Evolutionary conservation across 2,797 vertebrate species (phyloP).

Genomic region (Sebastes elongatus): DNA sequence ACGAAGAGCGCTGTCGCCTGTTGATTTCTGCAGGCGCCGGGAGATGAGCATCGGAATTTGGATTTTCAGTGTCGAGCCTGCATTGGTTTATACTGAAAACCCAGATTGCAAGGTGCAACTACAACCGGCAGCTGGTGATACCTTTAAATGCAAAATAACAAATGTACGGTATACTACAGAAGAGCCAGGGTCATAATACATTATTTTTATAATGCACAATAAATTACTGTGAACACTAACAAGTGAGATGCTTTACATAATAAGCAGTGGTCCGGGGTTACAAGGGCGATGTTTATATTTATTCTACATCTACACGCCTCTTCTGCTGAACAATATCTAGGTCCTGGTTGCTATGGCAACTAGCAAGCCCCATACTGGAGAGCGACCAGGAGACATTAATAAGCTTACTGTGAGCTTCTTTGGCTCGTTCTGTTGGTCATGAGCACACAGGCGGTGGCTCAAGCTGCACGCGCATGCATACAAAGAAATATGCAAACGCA

Average conservation of each 20-base stretch:
- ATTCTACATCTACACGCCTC: slow-evolving; percentile 41
- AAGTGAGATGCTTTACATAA: slow-evolving; percentile 10
- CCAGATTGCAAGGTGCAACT: neutral
- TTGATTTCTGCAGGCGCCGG: slow-evolving; percentile 43
- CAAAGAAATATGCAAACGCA: neutral
- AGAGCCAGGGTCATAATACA: too few species aligned
- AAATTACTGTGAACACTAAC: neutral
- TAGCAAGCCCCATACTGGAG: slow-evolving; percentile 66
- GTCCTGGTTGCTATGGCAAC: slow-evolving; percentile 81
- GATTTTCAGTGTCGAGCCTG: neutral
- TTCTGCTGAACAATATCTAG: slow-evolving; percentile 55
- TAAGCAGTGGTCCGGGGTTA: slow-evolving; percentile 15
- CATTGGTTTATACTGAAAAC: neutral
- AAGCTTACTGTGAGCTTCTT: slow-evolving; percentile 75
- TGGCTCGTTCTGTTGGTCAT: slow-evolving; percentile 62
- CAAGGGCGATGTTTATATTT: slow-evolving; percentile 58
- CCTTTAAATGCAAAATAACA: neutral
- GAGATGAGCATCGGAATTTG: slow-evolving; percentile 28
- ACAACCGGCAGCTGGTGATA: neutral
- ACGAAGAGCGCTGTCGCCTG: slow-evolving; percentile 35
- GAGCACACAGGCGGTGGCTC: slow-evolving; percentile 18
- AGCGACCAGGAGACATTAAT: slow-evolving; percentile 71
- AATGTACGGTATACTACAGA: neutral
- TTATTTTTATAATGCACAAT: neutral
- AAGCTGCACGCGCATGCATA: neutral